Percentiles rank a stretch among this genome's conserved stretches.
These are phyloP conservation scores for Conger conger DNA, from an alignment of 2,113 vertebrate species.

Conservation along the genomic window DNA sequence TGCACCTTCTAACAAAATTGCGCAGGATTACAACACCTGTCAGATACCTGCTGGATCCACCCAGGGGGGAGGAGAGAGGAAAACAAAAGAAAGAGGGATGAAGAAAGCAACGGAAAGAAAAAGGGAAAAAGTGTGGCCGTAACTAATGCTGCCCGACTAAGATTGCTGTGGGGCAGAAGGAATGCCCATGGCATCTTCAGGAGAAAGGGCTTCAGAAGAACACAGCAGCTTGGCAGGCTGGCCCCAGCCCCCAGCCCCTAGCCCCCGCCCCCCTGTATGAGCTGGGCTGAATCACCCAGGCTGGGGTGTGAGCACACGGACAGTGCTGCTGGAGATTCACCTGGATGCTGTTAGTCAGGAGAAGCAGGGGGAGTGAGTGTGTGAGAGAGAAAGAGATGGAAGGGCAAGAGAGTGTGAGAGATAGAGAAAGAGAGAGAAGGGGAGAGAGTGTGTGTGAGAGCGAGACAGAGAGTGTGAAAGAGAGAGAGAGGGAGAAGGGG, in stretches of 20 bases:
- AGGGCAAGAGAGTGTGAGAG: too few relatives aligned
- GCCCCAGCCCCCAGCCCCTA: too few relatives aligned
- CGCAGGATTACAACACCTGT: background rate
- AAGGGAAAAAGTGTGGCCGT: background rate
- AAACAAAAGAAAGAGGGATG: background rate
- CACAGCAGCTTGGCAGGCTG: too few relatives aligned
- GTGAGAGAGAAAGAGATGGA: too few relatives aligned
- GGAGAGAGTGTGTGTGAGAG: background rate
- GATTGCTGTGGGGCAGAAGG: background rate
- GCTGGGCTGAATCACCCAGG: too few relatives aligned
- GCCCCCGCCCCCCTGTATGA: too few relatives aligned
- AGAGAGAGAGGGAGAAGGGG: too few relatives aligned
- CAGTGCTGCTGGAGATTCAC: slow-evolving; percentile 3
- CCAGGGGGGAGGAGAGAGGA: background rate
- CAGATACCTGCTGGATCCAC: background rate
- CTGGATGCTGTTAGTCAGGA: background rate
- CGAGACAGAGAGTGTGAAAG: too few relatives aligned
- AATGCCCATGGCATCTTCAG: too few relatives aligned
- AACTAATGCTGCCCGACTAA: background rate
- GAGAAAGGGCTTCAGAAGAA: too few relatives aligned
- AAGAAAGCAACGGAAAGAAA: background rate
- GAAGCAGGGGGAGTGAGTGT: background rate
- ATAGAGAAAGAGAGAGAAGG: background rate
- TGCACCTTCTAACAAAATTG: background rate
- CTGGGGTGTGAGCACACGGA: background rate